Percentiles rank a stretch among this genome's conserved stretches.
Evolutionary conservation across 2,797 vertebrate genomes (phyloP).

Genomic region (Tangara arthus): DNA sequence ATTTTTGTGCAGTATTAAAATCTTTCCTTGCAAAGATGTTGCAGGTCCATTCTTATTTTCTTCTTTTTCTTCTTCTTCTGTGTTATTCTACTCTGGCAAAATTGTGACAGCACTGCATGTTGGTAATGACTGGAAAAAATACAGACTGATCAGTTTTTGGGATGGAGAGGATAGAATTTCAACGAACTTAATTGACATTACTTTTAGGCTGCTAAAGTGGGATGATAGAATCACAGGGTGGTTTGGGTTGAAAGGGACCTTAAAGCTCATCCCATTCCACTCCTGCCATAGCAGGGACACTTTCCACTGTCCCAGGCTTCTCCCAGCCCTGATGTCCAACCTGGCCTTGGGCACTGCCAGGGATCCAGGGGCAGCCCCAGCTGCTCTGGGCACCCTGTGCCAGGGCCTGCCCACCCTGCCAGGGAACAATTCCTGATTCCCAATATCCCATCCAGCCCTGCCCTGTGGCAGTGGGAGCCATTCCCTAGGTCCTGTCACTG

Average conservation of each 20-base stretch:
- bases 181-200: neutral
- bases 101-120: neutral
- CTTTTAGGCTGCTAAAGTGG: neutral
- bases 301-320: neutral
- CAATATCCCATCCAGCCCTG: accelerated
- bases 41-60: neutral
- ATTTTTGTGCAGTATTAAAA: neutral
- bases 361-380: neutral
- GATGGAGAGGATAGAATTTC: neutral
- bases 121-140: neutral
- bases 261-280: accelerated
- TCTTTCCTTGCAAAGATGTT: neutral
- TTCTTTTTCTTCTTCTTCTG: neutral
- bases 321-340: accelerated
- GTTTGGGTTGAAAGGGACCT: neutral
- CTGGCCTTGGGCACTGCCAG: neutral
- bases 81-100: neutral
- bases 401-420: neutral
- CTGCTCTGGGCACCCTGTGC: neutral
- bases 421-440: neutral
- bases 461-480: neutral
- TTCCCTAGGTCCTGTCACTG: neutral
- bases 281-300: neutral
- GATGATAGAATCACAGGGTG: neutral
- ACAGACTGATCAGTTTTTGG: neutral